Base-by-base conservation (phyloP, 2,888 invertebrate genomes). In the Pollenia amentaria region DNA sequence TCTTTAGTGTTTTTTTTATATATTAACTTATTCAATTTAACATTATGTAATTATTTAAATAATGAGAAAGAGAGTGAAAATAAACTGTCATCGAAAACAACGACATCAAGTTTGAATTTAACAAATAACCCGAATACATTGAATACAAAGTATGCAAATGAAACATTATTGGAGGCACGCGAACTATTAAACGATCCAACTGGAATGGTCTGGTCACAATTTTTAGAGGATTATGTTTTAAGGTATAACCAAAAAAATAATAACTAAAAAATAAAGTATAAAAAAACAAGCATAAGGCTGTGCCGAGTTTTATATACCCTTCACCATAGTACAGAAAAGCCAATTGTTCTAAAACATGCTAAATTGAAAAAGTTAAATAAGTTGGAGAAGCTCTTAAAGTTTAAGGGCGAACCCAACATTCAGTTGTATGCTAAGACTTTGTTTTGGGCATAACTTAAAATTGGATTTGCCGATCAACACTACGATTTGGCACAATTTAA, bases 161-260 rank as follows among this genome's bases (percentile, higher is more conserved):
- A 91, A 84, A 90, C 91, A 90, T 80, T 81, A 40, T 65, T 67
- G 42, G 64, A 83, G 46, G 72, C 69, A 40, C 70, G 81, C 55
- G 67, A 77, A 51, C 44, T 86, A 16, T 73, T 72, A 29, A 80
- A 87, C 73, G 80, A 89, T 46, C 75, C 86, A 44, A 55, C 81
- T 10, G 87, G 84, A 11, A 79, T 91, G 81, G 94, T 95, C 67
- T 96, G 96, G 95, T 94, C 95, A 88, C 93, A 94, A 21, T 92
- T 95, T 90, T 93, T 96, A 64, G 95, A 95, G 93, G 95, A 96
- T 89, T 96, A 96, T 95, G 95, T 95, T 7, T 92, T 94, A 53
- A 93, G 94, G 84, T 92, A 94, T 91, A 16, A 75, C 10, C 18
- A 60, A 44, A 21, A 55, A 7, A 16, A 29, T n/a, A n/a, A n/a